A percentile compares a stretch with the other conserved stretches of the same genome.
These are phyloP conservation scores for Zaprionus ghesquierei DNA, from an alignment of 1,140 invertebrate genomes.

Conservation along the genomic window DNA sequence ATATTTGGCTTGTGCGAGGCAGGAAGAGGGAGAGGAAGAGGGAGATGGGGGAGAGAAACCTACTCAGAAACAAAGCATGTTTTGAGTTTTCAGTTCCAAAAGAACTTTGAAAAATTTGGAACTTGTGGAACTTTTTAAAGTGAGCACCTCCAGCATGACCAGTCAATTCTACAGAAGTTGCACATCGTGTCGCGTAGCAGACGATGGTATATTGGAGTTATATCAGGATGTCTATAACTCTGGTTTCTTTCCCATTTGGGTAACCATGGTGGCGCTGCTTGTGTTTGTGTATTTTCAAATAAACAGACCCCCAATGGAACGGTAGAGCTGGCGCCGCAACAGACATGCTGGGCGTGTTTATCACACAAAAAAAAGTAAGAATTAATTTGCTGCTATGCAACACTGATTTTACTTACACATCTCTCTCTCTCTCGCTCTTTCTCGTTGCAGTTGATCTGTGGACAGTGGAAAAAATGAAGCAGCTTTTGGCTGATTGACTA, in stretches of 20 bases:
- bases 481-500: background rate
- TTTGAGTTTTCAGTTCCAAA: background rate
- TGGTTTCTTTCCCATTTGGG: conserved; percentile 25
- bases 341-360: background rate
- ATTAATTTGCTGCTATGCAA: background rate
- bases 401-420: background rate
- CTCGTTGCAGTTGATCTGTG: too few species aligned
- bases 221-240: conserved; percentile 43
- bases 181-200: background rate
- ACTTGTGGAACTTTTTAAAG: conserved; percentile 3
- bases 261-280: conserved; percentile 17
- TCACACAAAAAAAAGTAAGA: background rate
- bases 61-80: background rate
- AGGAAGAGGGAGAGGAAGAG: background rate
- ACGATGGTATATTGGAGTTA: conserved; percentile 18
- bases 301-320: background rate
- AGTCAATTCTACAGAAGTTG: background rate
- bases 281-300: conserved; percentile 17
- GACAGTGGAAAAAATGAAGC: too few species aligned
- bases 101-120: conserved; percentile 6
- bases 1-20: background rate
- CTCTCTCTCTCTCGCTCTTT: too few species aligned
- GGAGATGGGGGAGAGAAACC: background rate
- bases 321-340: background rate
- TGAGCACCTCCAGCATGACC: conserved; percentile 1